These are phyloP conservation scores for Hyphantria cunea DNA, from an alignment of 1,140 invertebrate genomes.

Conservation along the genomic window DNA sequence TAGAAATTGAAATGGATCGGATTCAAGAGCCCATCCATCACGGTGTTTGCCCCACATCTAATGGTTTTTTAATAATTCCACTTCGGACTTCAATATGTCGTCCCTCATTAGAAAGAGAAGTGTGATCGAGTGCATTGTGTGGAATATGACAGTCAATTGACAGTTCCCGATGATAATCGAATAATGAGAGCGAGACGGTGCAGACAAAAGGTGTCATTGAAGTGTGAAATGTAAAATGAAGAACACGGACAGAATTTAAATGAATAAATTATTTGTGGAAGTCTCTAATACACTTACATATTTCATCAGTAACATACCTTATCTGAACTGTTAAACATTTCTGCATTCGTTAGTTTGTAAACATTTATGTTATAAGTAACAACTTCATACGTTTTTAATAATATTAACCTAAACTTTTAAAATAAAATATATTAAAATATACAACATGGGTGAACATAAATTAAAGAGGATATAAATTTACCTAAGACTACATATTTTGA, in stretches of 20 bases:
- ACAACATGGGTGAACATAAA: no score
- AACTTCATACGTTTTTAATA: no score
- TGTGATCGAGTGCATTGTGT: constrained; percentile 68
- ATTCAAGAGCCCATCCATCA: constrained; percentile 77
- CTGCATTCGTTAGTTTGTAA: no score
- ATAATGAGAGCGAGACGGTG: constrained; percentile 46
- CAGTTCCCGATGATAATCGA: constrained; percentile 60
- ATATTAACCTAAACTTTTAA: no score
- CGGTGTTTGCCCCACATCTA: constrained; percentile 66
- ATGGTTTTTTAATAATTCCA: constrained; percentile 80
- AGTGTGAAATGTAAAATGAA: constrained; percentile 29
- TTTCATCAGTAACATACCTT: no score
- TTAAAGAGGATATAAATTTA: no score
- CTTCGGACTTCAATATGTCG: constrained; percentile 57
- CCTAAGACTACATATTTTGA: no score
- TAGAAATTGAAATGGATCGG: constrained; percentile 79
- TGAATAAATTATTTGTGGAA: constrained; percentile 4
- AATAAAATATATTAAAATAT: no score
- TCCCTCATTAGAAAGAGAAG: constrained; percentile 67
- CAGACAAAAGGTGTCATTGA: constrained; percentile 35
- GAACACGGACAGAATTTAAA: constrained; percentile 18
- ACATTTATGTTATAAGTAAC: no score
- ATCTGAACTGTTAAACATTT: no score
- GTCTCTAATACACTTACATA: neutral
- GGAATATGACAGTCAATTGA: constrained; percentile 73